These are phyloP conservation scores for Cettia cetti DNA, from an alignment of 2,113 vertebrate species.

Conservation along the genomic window DNA sequence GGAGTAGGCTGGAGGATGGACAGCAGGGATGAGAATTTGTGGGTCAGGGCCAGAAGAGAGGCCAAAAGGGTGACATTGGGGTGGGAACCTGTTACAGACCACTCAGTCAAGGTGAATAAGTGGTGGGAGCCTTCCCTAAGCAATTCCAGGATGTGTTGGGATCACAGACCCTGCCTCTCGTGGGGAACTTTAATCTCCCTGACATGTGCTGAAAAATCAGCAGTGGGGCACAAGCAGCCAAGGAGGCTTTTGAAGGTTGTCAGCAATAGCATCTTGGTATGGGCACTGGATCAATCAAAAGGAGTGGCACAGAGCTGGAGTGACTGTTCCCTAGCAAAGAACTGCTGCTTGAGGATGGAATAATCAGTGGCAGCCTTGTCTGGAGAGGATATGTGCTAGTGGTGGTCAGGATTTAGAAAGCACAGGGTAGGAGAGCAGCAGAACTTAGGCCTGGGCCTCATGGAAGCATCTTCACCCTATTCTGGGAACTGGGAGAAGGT, in stretches of 20 bases:
- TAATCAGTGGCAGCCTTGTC: neutral
- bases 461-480: neutral
- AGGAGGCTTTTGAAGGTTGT: neutral
- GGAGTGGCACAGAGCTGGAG: neutral
- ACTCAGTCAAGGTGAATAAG: fast-evolving
- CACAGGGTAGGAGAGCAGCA: neutral
- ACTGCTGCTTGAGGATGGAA: neutral
- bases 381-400: neutral
- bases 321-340: neutral
- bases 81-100: neutral
- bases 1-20: neutral
- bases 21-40: neutral
- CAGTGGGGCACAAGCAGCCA: neutral
- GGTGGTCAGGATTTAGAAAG: neutral
- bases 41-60: neutral
- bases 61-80: neutral
- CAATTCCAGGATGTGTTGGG: neutral
- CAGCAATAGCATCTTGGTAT: neutral
- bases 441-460: neutral
- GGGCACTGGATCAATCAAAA: neutral
- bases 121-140: neutral
- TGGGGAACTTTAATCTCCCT: neutral
- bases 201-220: neutral
- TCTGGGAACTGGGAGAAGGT: neutral
- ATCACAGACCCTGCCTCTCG: neutral